Evolutionary conservation across 2,888 invertebrate genomes (phyloP).

Genomic region (Helobdella robusta): DNA sequence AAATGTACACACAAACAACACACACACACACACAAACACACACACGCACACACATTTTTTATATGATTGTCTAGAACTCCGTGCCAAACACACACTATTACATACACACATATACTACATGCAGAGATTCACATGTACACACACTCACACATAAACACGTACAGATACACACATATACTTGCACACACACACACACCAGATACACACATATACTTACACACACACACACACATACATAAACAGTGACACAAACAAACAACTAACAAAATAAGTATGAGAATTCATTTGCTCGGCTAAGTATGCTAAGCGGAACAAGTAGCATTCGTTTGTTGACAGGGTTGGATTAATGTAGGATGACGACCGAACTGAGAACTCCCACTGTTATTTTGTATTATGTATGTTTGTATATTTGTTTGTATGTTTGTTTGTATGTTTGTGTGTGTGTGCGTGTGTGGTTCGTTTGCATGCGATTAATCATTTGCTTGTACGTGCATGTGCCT

Average conservation of each 20-base stretch:
- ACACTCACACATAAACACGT: neutral
- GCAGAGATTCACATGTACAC: neutral
- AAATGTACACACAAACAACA: too few relatives aligned
- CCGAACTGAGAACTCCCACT: neutral
- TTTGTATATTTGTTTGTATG: neutral
- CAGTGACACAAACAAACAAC: too few relatives aligned
- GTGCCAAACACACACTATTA: neutral
- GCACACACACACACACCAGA: too few relatives aligned
- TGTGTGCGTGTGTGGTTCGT: neutral
- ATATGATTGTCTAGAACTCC: too few relatives aligned
- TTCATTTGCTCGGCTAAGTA: slow-evolving; percentile 15
- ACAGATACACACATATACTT: too few relatives aligned
- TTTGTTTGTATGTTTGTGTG: neutral
- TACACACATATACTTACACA: too few relatives aligned
- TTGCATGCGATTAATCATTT: too few relatives aligned
- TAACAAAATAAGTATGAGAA: neutral
- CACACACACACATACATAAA: too few relatives aligned
- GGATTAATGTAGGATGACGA: slow-evolving; percentile 12
- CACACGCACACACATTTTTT: neutral
- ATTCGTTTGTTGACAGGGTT: slow-evolving; percentile 4
- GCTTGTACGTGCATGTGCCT: too few relatives aligned
- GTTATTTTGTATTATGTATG: neutral
- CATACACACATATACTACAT: neutral
- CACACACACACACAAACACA: neutral
- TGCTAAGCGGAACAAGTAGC: slow-evolving; percentile 16